These are phyloP conservation scores for Cygnus buccinator DNA, from an alignment of 2,113 vertebrate genomes.

Conservation along the genomic window DNA sequence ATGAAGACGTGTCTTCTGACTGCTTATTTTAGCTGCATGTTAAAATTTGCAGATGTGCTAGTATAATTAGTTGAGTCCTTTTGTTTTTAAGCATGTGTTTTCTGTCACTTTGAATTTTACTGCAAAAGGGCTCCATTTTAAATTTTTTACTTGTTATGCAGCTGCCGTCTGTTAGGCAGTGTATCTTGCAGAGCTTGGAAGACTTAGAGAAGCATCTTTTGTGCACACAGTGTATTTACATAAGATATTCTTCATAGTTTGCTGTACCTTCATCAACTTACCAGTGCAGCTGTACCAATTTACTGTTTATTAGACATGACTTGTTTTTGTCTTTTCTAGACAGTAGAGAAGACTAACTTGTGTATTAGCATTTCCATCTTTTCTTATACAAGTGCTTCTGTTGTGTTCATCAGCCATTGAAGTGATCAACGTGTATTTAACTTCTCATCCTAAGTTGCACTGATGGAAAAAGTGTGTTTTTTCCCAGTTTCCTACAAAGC, in stretches of 20 bases:
- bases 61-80: neutral
- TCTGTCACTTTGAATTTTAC: neutral
- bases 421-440: neutral
- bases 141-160: neutral
- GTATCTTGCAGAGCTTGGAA: neutral
- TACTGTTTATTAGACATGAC: neutral
- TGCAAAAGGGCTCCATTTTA: neutral
- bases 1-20: neutral
- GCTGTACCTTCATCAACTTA: neutral
- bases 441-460: neutral
- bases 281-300: neutral
- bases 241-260: neutral
- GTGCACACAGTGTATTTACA: neutral
- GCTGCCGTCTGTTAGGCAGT: neutral
- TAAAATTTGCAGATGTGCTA: neutral
- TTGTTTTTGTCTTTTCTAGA: neutral
- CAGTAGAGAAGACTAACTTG: neutral
- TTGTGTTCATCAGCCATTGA: neutral
- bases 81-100: neutral
- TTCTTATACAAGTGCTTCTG: neutral
- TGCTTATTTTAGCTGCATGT: neutral
- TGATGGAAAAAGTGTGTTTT: rapidly evolving
- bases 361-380: neutral
- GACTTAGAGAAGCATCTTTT: neutral
- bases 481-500: neutral